These are phyloP conservation scores for Psilopsiagon aurifrons DNA, from an alignment of 2,113 vertebrate genomes.

Conservation along the genomic window DNA sequence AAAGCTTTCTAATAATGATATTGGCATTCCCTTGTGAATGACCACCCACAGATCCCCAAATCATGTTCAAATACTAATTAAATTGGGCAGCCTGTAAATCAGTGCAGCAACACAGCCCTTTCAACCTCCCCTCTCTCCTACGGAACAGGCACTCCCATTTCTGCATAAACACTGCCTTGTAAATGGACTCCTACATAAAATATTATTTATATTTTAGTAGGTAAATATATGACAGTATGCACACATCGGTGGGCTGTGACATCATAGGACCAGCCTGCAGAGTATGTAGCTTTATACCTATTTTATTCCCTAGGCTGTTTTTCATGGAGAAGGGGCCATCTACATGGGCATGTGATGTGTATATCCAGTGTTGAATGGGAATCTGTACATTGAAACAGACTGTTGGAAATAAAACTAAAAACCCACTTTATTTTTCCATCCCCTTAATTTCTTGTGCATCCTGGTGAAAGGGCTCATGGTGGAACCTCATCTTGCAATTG, in stretches of 20 bases:
- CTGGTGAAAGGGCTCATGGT: background rate
- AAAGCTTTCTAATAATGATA: background rate
- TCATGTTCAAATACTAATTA: slow-evolving; percentile 46
- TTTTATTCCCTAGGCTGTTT: slow-evolving; percentile 12
- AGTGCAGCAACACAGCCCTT: background rate
- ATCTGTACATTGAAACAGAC: background rate
- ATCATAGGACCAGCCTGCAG: slow-evolving; percentile 23
- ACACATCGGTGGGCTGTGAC: slow-evolving; percentile 41
- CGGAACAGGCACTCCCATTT: slow-evolving; percentile 19
- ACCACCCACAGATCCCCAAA: slow-evolving; percentile 40
- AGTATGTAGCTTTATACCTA: background rate
- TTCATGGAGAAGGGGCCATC: background rate
- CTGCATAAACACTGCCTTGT: background rate
- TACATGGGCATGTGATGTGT: background rate
- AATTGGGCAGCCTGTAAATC: slow-evolving; percentile 53
- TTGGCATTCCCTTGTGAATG: slow-evolving; percentile 10
- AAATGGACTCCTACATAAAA: slow-evolving; percentile 53
- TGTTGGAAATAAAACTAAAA: background rate
- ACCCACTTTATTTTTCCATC: background rate
- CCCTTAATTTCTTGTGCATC: background rate
- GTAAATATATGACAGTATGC: slow-evolving; percentile 68
- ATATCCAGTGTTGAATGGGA: background rate
- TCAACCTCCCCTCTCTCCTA: background rate
- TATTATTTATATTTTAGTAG: slow-evolving; percentile 56
- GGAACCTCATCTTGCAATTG: background rate